These are phyloP conservation scores for Scaptomyza pallida DNA, from an alignment of 1,140 invertebrate genomes.

Conservation along the genomic window DNA sequence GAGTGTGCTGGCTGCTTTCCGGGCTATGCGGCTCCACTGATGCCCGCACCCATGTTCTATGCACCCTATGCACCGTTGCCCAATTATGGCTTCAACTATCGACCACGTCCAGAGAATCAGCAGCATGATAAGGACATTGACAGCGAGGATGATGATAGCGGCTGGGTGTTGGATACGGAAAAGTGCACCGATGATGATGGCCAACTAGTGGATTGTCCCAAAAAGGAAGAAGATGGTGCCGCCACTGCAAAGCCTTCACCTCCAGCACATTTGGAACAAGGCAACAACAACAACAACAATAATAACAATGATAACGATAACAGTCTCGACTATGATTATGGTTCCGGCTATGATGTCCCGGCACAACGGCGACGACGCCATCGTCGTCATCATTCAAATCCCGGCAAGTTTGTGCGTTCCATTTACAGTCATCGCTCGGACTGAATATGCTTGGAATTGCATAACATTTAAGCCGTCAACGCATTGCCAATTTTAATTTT, in stretches of 20 bases:
- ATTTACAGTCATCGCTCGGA: slow-evolving; percentile 55
- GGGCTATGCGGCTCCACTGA: slow-evolving; percentile 32
- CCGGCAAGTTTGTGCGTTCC: slow-evolving; percentile 48
- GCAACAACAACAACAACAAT: neutral
- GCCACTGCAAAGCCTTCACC: neutral
- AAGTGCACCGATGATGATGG: slow-evolving; percentile 41
- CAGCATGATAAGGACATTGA: slow-evolving; percentile 9
- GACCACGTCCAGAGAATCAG: neutral
- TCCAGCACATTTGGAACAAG: slow-evolving; percentile 30
- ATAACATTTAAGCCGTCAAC: neutral
- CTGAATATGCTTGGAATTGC: neutral
- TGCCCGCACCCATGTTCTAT: slow-evolving; percentile 27
- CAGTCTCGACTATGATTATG: neutral
- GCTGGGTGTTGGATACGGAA: slow-evolving; percentile 30
- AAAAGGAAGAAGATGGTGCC: slow-evolving; percentile 4
- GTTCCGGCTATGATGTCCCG: slow-evolving; percentile 35
- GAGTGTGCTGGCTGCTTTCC: slow-evolving; percentile 51
- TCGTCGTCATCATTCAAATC: slow-evolving; percentile 25
- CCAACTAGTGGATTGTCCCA: slow-evolving; percentile 46
- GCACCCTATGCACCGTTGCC: slow-evolving; percentile 19
- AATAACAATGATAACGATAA: neutral
- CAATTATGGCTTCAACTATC: slow-evolving; percentile 12
- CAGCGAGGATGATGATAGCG: slow-evolving; percentile 6
- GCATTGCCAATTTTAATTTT: neutral
- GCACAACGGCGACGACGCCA: slow-evolving; percentile 47